These are phyloP conservation scores for Sporophila hypoxantha DNA, from an alignment of 2,113 vertebrate species.

Conservation along the genomic window DNA sequence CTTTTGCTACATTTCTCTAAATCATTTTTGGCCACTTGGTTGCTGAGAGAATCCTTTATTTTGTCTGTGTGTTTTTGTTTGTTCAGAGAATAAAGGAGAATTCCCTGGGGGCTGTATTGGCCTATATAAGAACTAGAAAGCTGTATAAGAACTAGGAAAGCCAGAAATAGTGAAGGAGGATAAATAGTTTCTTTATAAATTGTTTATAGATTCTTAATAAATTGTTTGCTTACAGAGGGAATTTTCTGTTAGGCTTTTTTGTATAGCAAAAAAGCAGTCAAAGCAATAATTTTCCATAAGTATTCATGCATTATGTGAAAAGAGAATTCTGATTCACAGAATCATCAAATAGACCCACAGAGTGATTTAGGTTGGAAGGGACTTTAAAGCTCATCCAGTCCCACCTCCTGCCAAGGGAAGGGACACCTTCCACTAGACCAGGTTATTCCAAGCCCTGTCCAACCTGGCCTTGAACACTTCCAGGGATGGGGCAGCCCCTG, in stretches of 20 bases:
- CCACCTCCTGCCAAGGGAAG: neutral
- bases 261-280: neutral
- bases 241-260: neutral
- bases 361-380: neutral
- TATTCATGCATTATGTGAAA: neutral
- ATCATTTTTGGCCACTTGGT: neutral
- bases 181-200: neutral
- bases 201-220: neutral
- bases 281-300: accelerated
- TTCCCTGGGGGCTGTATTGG: neutral
- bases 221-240: neutral
- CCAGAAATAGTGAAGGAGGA: neutral
- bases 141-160: neutral
- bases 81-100: no score
- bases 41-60: neutral
- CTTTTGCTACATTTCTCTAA: neutral
- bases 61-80: neutral
- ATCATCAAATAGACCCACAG: neutral
- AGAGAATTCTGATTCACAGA: neutral
- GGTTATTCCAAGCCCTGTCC: neutral
- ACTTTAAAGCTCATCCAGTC: neutral
- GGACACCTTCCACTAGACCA: neutral
- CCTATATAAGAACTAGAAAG: neutral
- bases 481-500: neutral
- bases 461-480: neutral